Conservation (phyloP, 2,113 vertebrate species). For the Xiphophorus hellerii region DNA sequence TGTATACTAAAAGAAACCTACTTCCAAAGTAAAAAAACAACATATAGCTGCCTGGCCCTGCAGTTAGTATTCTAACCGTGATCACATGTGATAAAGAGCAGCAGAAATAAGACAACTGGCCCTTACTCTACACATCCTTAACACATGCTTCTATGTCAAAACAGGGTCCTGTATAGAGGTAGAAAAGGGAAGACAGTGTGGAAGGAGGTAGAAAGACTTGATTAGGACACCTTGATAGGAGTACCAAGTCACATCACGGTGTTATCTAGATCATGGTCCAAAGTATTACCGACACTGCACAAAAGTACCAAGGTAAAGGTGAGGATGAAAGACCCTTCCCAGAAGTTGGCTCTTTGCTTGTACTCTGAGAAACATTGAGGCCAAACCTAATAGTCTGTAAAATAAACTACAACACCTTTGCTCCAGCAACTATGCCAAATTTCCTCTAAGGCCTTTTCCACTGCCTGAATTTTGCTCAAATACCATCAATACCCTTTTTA, state of each 20-base stretch:
- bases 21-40: neutral
- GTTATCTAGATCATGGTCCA: constrained; percentile 66
- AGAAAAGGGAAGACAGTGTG: constrained; percentile 45
- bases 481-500: neutral
- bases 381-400: constrained; percentile 27
- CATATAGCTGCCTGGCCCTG: constrained; percentile 27
- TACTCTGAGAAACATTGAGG: constrained; percentile 38
- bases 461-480: constrained; percentile 6
- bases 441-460: constrained; percentile 4
- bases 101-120: constrained; percentile 66
- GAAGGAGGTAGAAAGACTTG: constrained; percentile 66
- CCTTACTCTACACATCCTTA: constrained; percentile 70
- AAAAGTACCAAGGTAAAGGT: constrained; percentile 67
- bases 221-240: constrained; percentile 76
- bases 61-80: constrained; percentile 47
- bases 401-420: constrained; percentile 35
- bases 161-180: constrained; percentile 62
- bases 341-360: constrained; percentile 44
- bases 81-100: constrained; percentile 50
- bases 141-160: constrained; percentile 64
- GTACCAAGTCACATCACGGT: constrained; percentile 67
- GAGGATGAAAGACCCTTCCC: constrained; percentile 55
- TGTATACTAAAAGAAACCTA: no score
- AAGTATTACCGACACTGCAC: constrained; percentile 66
- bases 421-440: neutral